Percentiles rank a stretch among this genome's conserved stretches.
phyloP scores from a whole-genome alignment of 2,888 invertebrate genomes.

The Ischnura elegans region DNA sequence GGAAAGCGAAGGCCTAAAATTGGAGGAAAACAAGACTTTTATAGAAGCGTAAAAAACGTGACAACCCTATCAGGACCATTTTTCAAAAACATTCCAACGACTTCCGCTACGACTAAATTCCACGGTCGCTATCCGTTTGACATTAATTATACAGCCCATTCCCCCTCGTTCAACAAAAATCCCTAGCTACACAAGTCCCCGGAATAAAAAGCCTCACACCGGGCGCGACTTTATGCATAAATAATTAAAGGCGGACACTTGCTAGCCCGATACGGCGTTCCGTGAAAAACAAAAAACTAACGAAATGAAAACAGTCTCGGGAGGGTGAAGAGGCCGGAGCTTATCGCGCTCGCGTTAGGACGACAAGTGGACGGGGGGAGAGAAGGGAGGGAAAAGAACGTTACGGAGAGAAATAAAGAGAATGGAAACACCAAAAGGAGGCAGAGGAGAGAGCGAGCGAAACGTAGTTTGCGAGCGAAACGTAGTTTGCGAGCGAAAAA shows the following conservation, averaged over 20 bases:
- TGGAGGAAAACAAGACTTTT: not conserved
- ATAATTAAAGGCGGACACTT: conserved; percentile 35
- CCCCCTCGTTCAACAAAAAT: conserved; percentile 8
- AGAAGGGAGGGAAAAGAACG: not conserved
- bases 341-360: conserved; percentile 28
- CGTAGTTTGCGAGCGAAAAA: conserved; percentile 11
- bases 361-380: not conserved
- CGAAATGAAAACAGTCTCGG: conserved; percentile 35
- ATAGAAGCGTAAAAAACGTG: not conserved
- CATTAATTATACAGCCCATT: conserved; percentile 26
- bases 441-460: not conserved
- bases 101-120: conserved; percentile 1
- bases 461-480: not conserved
- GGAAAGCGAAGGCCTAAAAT: not conserved
- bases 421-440: not conserved
- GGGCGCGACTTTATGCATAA: conserved; percentile 38
- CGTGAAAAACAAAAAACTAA: conserved; percentile 9
- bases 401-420: not conserved
- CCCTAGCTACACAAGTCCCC: conserved; percentile 21
- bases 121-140: conserved; percentile 9
- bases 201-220: conserved; percentile 38
- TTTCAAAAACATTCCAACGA: not conserved
- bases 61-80: not conserved
- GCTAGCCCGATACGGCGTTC: conserved; percentile 31
- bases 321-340: conserved; percentile 26